phyloP scores from a whole-genome alignment of 2,888 invertebrate genomes.

The Antheraea yamamai region DNA sequence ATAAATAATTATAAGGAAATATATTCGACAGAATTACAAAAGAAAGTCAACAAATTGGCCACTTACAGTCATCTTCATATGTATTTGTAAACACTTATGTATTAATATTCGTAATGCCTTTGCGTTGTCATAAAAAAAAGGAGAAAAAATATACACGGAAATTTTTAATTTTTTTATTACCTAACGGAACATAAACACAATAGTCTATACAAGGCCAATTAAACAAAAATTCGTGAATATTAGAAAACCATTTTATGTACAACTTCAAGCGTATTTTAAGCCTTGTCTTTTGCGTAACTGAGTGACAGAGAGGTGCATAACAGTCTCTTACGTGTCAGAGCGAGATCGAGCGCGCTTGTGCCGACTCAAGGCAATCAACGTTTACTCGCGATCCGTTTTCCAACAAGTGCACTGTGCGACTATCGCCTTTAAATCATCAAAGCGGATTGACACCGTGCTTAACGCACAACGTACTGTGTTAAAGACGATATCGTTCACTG shows the following conservation, averaged over 20 bases:
- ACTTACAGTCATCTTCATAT: neutral
- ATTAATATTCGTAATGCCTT: conserved; percentile 2
- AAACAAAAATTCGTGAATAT: conserved; percentile 26
- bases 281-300: conserved; percentile 62
- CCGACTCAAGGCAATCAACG: conserved; percentile 77
- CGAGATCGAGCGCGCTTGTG: conserved; percentile 46
- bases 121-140: conserved; percentile 20
- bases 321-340: conserved; percentile 32
- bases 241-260: conserved; percentile 34
- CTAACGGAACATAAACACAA: conserved; percentile 22
- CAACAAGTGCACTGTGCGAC: conserved; percentile 51
- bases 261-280: conserved; percentile 62
- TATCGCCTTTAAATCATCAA: conserved; percentile 35
- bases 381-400: conserved; percentile 70
- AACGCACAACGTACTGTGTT: conserved; percentile 33
- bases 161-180: conserved; percentile 17
- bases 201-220: conserved; percentile 21
- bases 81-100: neutral
- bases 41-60: conserved; percentile 6
- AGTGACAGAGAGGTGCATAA: conserved; percentile 51
- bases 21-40: neutral
- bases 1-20: neutral
- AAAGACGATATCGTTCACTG: conserved; percentile 35
- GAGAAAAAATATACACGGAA: conserved; percentile 17
- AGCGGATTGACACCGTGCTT: conserved; percentile 37